These are phyloP conservation scores for Polydrusus pterygomalis DNA, from an alignment of 2,888 invertebrate genomes.

Conservation along the genomic window DNA sequence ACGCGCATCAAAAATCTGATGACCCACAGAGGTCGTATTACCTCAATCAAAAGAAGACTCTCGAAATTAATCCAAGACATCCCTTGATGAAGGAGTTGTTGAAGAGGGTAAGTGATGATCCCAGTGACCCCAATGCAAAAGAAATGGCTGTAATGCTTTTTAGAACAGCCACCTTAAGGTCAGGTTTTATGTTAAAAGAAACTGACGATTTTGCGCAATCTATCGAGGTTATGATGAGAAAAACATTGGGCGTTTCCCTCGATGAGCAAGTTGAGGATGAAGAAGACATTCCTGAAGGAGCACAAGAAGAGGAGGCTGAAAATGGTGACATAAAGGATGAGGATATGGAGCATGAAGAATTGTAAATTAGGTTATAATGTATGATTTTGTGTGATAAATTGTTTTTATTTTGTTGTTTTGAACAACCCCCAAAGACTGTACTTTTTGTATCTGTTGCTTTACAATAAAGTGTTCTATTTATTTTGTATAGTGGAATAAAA, in stretches of 20 bases:
- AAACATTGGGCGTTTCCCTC: slow-evolving; percentile 83
- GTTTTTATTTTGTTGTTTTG: slow-evolving; percentile 44
- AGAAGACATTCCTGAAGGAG: slow-evolving; percentile 71
- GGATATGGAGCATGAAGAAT: slow-evolving; percentile 75
- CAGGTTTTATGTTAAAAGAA: slow-evolving; percentile 94
- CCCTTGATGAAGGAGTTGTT: slow-evolving; percentile 95
- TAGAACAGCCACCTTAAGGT: slow-evolving; percentile 92
- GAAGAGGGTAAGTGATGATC: slow-evolving; percentile 85
- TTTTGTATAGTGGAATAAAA: slow-evolving; percentile 25
- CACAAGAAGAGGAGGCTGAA: slow-evolving; percentile 71
- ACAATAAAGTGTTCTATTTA: slow-evolving; percentile 50
- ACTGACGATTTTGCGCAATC: slow-evolving; percentile 91
- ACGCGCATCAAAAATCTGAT: slow-evolving; percentile 96
- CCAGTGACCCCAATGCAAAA: slow-evolving; percentile 85
- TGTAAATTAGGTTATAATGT: slow-evolving; percentile 66
- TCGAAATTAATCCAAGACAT: slow-evolving; percentile 98
- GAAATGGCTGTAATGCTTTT: slow-evolving; percentile 93
- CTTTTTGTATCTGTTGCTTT: slow-evolving; percentile 40
- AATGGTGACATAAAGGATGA: slow-evolving; percentile 66
- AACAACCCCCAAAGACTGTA: slow-evolving; percentile 52
- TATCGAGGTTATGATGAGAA: slow-evolving; percentile 92
- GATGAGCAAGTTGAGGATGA: slow-evolving; percentile 78
- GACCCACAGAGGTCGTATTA: slow-evolving; percentile 94
- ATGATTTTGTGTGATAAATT: slow-evolving; percentile 42
- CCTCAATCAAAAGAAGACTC: slow-evolving; percentile 94